phyloP scores from a whole-genome alignment of 2,888 invertebrate species.

The Ramazzottius varieornatus region DNA sequence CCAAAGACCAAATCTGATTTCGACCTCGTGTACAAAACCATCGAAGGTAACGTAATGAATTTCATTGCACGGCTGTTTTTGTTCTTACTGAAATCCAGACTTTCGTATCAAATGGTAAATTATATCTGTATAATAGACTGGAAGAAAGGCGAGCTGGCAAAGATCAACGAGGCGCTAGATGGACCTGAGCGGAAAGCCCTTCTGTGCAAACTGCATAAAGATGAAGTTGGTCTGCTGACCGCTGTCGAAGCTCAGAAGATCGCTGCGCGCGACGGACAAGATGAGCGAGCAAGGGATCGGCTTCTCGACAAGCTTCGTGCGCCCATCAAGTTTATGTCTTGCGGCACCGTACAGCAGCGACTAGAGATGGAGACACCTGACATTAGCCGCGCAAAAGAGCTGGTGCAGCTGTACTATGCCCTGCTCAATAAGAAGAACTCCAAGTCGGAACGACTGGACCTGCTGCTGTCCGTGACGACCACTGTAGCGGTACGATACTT shows the following conservation, averaged over 20 bases:
- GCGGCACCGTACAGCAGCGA: constrained; percentile 36
- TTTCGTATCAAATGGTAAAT: no score
- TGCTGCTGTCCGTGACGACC: constrained; percentile 40
- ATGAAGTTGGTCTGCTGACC: constrained; percentile 24
- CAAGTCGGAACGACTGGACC: constrained; percentile 38
- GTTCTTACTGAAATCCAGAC: no score
- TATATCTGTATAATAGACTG: not conserved
- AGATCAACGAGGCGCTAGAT: constrained; percentile 19
- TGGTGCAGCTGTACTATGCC: constrained; percentile 42
- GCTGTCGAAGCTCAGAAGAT: constrained; percentile 22
- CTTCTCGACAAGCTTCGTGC: not conserved
- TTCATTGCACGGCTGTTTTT: not conserved
- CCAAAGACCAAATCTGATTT: constrained; percentile 5
- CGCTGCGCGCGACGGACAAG: constrained; percentile 13
- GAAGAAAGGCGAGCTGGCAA: constrained; percentile 15
- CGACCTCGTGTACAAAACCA: constrained; percentile 3
- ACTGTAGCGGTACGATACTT: constrained; percentile 28
- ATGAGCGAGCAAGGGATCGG: not conserved
- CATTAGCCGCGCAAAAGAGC: constrained; percentile 46
- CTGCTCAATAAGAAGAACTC: constrained; percentile 32
- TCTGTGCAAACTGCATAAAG: constrained; percentile 22
- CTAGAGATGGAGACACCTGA: constrained; percentile 54
- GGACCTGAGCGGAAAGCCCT: constrained; percentile 25
- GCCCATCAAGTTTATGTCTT: constrained; percentile 14
- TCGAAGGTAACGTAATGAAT: constrained; percentile 2